Conservation (phyloP, 2,888 invertebrate genomes). For the Pristionchus exspectatus region DNA sequence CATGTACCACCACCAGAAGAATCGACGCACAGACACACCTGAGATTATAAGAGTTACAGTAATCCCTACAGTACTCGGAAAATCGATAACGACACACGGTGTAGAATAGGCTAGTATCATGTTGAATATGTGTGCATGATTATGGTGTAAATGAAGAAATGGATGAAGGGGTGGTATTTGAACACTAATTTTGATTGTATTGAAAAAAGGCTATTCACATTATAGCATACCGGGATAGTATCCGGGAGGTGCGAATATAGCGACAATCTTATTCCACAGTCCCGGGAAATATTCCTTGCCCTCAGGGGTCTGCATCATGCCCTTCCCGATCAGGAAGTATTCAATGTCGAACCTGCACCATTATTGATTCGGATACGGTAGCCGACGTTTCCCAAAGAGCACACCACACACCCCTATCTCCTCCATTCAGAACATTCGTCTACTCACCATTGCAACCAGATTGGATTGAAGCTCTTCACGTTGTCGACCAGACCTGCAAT, state of each 20-base stretch:
- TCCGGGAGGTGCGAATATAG: slow-evolving; percentile 89
- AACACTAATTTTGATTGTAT: too few relatives aligned
- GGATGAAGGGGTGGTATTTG: too few relatives aligned
- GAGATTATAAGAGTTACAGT: neutral
- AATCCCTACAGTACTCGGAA: too few relatives aligned
- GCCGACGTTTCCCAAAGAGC: neutral
- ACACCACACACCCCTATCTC: slow-evolving; percentile 64
- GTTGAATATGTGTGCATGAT: too few relatives aligned
- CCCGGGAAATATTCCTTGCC: slow-evolving; percentile 62
- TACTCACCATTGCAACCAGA: slow-evolving; percentile 83
- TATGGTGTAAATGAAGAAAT: too few relatives aligned
- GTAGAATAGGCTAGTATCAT: too few relatives aligned
- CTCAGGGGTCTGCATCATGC: slow-evolving; percentile 83
- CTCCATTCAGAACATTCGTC: slow-evolving; percentile 84
- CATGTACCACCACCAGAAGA: slow-evolving; percentile 82
- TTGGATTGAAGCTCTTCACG: slow-evolving; percentile 65
- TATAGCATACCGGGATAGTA: slow-evolving; percentile 85
- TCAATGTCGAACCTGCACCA: slow-evolving; percentile 84
- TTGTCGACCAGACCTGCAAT: slow-evolving; percentile 84
- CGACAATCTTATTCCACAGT: slow-evolving; percentile 81
- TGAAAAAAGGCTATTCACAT: too few relatives aligned
- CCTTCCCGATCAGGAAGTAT: slow-evolving; percentile 84
- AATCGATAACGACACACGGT: neutral
- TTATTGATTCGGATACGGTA: too few relatives aligned
- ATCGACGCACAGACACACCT: slow-evolving; percentile 78